Base-by-base conservation (phyloP, 2,888 invertebrate species). In the Cylindroiulus punctatus region DNA sequence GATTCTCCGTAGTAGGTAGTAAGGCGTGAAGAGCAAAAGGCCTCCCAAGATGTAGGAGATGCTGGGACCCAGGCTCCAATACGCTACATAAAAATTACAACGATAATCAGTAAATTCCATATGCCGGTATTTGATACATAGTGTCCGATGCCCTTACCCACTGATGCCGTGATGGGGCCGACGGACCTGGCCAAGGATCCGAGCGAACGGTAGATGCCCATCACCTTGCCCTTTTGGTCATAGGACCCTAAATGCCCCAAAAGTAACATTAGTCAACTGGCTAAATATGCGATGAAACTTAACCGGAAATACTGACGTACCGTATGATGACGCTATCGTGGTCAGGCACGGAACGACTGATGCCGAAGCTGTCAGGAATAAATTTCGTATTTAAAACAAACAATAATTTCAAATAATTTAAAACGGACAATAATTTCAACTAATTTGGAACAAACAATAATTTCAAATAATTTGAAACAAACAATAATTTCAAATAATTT, bases 341-440 rank as follows among this genome's bases (percentile, higher is more conserved):
- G 97, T 98, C 92, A 99, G 93, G 90, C 97, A 97, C 17, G 99
- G 98, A 32, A 99, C 98, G 44, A 98, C 97, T 91, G 97, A 92
- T 7, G 93, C 93, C n/a, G 93, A 93, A 0, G 92, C 93, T 93
- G 89, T 87, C n/a, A n/a, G n/a, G n/a, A n/a, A n/a, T n/a, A n/a
- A n/a, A n/a, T n/a, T n/a, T n/a, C n/a, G n/a, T n/a, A n/a, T n/a
- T n/a, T n/a, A n/a, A n/a, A n/a, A n/a, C n/a, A n/a, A n/a, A n/a
- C n/a, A n/a, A n/a, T n/a, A n/a, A n/a, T n/a, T n/a, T n/a, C n/a
- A n/a, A n/a, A n/a, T n/a, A n/a, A n/a, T n/a, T n/a, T n/a, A n/a
- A n/a, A n/a, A n/a, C n/a, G n/a, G n/a, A n/a, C n/a, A n/a, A n/a
- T n/a, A n/a, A n/a, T n/a, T n/a, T n/a, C n/a, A n/a, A n/a, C n/a